Evolutionary conservation across 2,888 invertebrate genomes (phyloP).

Genomic region (Xestobium rufovillosum): DNA sequence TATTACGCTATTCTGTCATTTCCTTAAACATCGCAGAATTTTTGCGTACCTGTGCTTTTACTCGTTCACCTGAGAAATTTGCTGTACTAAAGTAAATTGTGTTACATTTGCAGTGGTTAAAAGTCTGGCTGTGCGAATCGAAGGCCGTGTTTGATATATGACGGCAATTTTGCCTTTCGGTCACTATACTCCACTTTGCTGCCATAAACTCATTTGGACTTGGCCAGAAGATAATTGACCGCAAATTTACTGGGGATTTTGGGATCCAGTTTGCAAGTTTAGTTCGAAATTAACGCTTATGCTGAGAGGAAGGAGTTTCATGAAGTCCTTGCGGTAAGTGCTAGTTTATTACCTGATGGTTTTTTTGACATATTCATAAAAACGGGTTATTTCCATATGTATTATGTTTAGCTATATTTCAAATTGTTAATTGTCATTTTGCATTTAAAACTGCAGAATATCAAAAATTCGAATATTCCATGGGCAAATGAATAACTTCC

Average conservation of each 20-base stretch:
- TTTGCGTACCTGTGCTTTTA: not conserved
- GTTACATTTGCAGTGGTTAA: not conserved
- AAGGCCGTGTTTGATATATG: constrained; percentile 32
- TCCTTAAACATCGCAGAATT: constrained; percentile 1
- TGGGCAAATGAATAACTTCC: too few relatives aligned
- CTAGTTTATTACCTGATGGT: too few relatives aligned
- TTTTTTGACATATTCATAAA: too few relatives aligned
- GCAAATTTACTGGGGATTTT: constrained; percentile 42
- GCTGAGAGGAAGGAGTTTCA: constrained; percentile 13
- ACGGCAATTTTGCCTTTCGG: constrained; percentile 39
- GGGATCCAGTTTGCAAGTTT: constrained; percentile 37
- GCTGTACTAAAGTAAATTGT: too few relatives aligned
- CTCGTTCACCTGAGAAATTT: too few relatives aligned
- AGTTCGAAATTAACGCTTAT: constrained; percentile 33
- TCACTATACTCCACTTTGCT: constrained; percentile 37
- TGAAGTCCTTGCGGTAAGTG: too few relatives aligned
- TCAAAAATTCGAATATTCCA: too few relatives aligned
- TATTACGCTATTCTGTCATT: not conserved
- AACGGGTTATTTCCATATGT: too few relatives aligned
- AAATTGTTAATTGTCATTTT: too few relatives aligned
- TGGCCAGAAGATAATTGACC: constrained; percentile 44
- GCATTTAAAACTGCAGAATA: too few relatives aligned
- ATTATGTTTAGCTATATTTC: too few relatives aligned
- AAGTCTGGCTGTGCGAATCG: not conserved
- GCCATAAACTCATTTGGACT: constrained; percentile 44